Percentiles rank a stretch among this genome's conserved stretches.
phyloP scores from a whole-genome alignment of 2,113 vertebrate species.

The Arvicanthis niloticus region DNA sequence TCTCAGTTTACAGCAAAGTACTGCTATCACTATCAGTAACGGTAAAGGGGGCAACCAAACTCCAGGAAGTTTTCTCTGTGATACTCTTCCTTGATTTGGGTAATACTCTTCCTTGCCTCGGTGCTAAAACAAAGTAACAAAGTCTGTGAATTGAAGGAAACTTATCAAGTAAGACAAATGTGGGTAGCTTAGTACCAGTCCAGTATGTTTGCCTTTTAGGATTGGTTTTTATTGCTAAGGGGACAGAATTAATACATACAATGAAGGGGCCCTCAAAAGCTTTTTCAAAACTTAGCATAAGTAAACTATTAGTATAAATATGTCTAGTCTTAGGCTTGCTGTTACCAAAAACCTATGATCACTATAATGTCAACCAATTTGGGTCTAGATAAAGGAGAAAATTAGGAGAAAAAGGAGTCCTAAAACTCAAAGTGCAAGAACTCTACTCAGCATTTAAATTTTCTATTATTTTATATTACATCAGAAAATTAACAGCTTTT shows the following conservation, averaged over 20 bases:
- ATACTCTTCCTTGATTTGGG: accelerated
- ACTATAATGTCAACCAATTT: background rate
- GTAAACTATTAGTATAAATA: background rate
- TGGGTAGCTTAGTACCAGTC: background rate
- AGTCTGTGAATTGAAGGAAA: constrained; percentile 23
- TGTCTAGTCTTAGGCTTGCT: background rate
- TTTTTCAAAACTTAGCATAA: background rate
- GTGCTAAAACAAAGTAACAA: constrained; percentile 55
- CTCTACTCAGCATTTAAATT: background rate
- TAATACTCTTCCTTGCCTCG: accelerated
- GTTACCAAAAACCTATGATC: background rate
- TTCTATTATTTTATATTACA: constrained; percentile 31
- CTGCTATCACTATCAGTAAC: too few relatives aligned
- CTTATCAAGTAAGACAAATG: background rate
- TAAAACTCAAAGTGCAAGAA: background rate
- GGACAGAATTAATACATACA: background rate
- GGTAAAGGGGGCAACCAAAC: background rate
- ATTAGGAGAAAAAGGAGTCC: background rate
- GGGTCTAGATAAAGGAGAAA: background rate
- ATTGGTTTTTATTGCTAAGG: background rate
- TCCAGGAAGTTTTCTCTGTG: accelerated
- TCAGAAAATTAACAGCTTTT: background rate
- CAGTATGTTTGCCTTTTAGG: constrained; percentile 8
- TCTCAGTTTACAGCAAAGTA: accelerated
- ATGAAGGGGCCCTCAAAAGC: background rate